Evolutionary conservation across 1,140 invertebrate species (phyloP), one percentile per base, ranked within the genome.

Genomic region (Ostrea edulis): DNA sequence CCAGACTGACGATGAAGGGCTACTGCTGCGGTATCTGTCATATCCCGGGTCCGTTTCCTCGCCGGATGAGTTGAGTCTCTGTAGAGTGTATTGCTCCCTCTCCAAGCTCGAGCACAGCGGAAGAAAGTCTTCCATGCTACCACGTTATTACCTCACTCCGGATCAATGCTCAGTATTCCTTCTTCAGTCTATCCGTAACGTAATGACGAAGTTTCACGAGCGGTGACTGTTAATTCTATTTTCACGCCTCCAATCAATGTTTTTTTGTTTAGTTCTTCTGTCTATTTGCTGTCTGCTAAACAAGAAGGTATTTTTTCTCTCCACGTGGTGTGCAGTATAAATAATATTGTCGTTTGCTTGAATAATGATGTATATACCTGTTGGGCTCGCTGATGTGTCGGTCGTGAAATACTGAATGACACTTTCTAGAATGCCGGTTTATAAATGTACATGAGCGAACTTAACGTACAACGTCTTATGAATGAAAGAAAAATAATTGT

Each of bases 61-160:
- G 5, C 92, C 93, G 44, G 91, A 91, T 12, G 94, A 94, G 86
- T 94, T 94, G 8, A 94, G 92, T 54, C 94, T 89, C 84, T 93
- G 93, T 53, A 94, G 88, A 8, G 94, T 93, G 55, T 91, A 93
- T 87, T 93, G 92, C 77, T 93, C 93, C 14, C 93, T 90, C 85
- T 93, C 93, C 51, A 94, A 87, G 84, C 93, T 94, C 9, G 91
- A 92, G 81, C 91, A 92, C 14, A 94, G 89, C 4, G 93, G 93
- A 53, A 93, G 85, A 82, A 93, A 94, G 68, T 93, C 93, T 87
- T 93, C 93, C 92, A 93, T 93, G 68, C 68, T 9, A 35, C 68
- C 25, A 29, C 25, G 25, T 12, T 77, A 77, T 77, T 29, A 77
- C 68, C 25, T 2, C 68, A 77, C 68, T 29, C 68, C 25, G 68